A percentile compares a stretch with the other conserved stretches of the same genome.
These are phyloP conservation scores for Ferdinandea cuprea DNA, from an alignment of 2,888 invertebrate species.

Conservation along the genomic window DNA sequence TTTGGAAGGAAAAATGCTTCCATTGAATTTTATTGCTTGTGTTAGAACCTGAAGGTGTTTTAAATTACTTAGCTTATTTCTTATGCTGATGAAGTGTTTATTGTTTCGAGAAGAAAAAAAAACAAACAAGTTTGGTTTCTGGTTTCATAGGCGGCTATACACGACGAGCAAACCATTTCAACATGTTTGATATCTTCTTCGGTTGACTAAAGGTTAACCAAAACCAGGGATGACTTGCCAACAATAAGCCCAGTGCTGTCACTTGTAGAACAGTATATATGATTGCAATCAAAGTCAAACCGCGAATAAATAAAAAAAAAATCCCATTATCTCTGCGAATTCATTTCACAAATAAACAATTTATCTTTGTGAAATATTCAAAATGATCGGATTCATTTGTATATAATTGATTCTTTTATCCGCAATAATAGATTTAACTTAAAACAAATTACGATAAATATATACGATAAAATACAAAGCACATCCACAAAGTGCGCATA, in stretches of 20 bases:
- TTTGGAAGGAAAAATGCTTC: conserved; percentile 21
- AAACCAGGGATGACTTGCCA: too few relatives aligned
- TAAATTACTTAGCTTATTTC: conserved; percentile 13
- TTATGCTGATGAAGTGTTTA: conserved; percentile 14
- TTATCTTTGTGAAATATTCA: conserved; percentile 48
- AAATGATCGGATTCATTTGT: conserved; percentile 54
- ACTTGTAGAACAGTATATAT: background rate
- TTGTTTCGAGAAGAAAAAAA: background rate
- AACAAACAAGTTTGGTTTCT: too few relatives aligned
- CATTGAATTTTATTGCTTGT: conserved; percentile 46
- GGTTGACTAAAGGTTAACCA: too few relatives aligned
- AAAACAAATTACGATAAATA: conserved; percentile 56
- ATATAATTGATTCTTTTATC: conserved; percentile 62
- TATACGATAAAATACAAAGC: conserved; percentile 6
- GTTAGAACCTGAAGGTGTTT: conserved; percentile 14
- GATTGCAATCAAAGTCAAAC: conserved; percentile 53
- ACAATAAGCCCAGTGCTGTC: background rate
- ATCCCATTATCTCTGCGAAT: conserved; percentile 27
- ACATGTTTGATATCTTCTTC: background rate
- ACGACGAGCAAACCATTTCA: background rate
- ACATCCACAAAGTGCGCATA: conserved; percentile 27
- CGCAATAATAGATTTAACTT: conserved; percentile 60
- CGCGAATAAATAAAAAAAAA: conserved; percentile 29
- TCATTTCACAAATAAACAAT: conserved; percentile 47
- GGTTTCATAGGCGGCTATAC: too few relatives aligned